These are phyloP conservation scores for Fissipunctia ypsillon DNA, from an alignment of 2,888 invertebrate species.

Conservation along the genomic window DNA sequence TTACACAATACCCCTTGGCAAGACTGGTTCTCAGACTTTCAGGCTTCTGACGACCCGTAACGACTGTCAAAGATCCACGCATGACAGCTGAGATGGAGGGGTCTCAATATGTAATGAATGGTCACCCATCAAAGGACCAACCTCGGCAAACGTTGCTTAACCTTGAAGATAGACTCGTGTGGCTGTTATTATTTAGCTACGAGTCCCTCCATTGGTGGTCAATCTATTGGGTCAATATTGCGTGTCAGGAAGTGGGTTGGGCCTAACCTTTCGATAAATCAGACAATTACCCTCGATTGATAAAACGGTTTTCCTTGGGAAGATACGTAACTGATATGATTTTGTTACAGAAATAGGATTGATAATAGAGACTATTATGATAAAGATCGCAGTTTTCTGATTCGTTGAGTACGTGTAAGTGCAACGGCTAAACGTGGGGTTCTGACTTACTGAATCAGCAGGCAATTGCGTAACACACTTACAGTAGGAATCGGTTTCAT, in stretches of 20 bases:
- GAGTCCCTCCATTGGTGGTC: slow-evolving; percentile 12
- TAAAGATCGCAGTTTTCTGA: not conserved
- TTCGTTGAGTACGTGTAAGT: slow-evolving; percentile 12
- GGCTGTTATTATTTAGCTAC: not conserved
- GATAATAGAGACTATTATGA: not conserved
- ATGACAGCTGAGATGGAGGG: not conserved
- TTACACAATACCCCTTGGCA: not conserved
- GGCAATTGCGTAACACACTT: no score
- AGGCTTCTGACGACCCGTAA: not conserved
- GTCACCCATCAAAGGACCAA: not conserved
- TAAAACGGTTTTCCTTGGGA: slow-evolving; percentile 55
- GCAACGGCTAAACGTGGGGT: not conserved
- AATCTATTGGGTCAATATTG: slow-evolving; percentile 45
- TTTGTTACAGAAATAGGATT: slow-evolving; percentile 34
- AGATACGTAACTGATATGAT: slow-evolving; percentile 48
- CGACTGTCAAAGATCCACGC: not conserved
- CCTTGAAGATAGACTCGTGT: not conserved
- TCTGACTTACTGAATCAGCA: not conserved
- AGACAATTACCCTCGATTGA: slow-evolving; percentile 60
- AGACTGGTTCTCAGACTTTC: not conserved
- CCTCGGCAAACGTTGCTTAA: not conserved
- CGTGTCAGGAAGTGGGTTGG: slow-evolving; percentile 46
- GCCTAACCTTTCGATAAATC: slow-evolving; percentile 57
- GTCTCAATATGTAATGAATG: not conserved
- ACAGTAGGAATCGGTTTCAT: no score